Evolutionary conservation across 1,140 invertebrate genomes (phyloP).

Genomic region (Cydia strobilella): DNA sequence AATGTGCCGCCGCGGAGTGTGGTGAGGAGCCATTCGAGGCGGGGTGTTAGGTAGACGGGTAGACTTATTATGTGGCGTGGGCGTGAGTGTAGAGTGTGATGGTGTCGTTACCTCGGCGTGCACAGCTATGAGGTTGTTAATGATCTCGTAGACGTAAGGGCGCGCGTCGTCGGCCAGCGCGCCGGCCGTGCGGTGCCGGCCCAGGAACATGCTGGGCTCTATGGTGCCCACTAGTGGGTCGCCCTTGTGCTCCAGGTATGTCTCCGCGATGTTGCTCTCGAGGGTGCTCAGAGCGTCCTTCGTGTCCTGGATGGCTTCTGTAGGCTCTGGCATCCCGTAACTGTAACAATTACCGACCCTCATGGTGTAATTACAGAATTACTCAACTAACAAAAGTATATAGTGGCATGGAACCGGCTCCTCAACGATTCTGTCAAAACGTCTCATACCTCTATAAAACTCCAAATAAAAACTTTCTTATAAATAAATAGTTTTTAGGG

Average conservation of each 20-base stretch:
- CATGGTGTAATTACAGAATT: no score
- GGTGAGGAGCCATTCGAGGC: no score
- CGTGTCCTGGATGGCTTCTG: constrained; percentile 81
- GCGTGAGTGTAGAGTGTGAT: no score
- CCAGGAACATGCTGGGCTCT: constrained; percentile 97
- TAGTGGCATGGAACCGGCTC: no score
- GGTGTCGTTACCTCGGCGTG: constrained; percentile 89
- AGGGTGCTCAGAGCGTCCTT: constrained; percentile 82
- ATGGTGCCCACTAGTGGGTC: constrained; percentile 96
- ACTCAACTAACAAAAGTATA: no score
- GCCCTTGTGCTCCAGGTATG: constrained; percentile 95
- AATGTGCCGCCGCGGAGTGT: no score
- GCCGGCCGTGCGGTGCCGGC: constrained; percentile 92
- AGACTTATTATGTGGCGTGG: no score
- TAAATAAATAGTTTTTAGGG: no score
- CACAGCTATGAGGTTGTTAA: constrained; percentile 95
- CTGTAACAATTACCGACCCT: constrained; percentile 45
- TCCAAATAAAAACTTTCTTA: no score
- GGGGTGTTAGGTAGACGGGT: no score
- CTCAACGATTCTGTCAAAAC: no score
- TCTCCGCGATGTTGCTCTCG: constrained; percentile 87
- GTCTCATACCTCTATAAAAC: no score
- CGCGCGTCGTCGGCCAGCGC: constrained; percentile 88
- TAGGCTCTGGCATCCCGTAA: constrained; percentile 87
- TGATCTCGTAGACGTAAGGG: constrained; percentile 95